Base-by-base conservation (phyloP, 2,888 invertebrate species). In the Melipona bicolor region DNA sequence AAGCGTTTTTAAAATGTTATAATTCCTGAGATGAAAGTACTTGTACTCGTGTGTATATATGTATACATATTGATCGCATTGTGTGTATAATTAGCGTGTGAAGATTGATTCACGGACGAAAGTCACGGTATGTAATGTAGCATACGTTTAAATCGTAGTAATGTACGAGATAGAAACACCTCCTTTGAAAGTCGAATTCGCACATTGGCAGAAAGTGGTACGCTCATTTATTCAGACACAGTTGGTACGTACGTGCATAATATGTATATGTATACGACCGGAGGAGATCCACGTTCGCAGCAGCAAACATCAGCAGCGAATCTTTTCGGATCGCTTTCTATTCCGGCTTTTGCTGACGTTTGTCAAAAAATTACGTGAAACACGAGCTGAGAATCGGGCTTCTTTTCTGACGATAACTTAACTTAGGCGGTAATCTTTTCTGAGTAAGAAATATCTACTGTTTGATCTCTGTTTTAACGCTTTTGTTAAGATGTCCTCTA, bases 61-160 rank as follows among this genome's bases (percentile, higher is more conserved):
- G 17, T 17, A 15, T 9, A 61, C 6, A 2, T 27, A 4, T 6
- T 17, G 27, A 24, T 24, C 6, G 9, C 24, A 27, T 61, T 9
- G 9, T 27, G 61, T 27, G 4, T 61, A 24, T 24, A 61, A 24
- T 61, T 17, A 61, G 24, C 19, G 27, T 61, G 17, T 24, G 24
- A 68, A 70, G 32, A 70, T n/a, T 56, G 54, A 56, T 56, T 71
- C 56, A n/a, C 15, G n/a, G n/a, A 36, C 27, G 21, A 59, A 36
- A 56, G 70, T 24, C 32, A 36, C 4, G 4, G 17, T 50, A 52
- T 27, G 11, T 56, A n/a, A 21, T 17, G 56, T 4, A n/a, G 56
- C 2, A n/a, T 13, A 32, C 52, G 54, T 52, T 32, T 54, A 56
- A 21, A 54, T 19, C 11, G 19, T 2, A 32, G 32, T 62, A 27